A percentile compares a stretch with the other conserved stretches of the same genome.
phyloP scores from a whole-genome alignment of 2,797 vertebrate genomes.

The Eupleurogrammus muticus region DNA sequence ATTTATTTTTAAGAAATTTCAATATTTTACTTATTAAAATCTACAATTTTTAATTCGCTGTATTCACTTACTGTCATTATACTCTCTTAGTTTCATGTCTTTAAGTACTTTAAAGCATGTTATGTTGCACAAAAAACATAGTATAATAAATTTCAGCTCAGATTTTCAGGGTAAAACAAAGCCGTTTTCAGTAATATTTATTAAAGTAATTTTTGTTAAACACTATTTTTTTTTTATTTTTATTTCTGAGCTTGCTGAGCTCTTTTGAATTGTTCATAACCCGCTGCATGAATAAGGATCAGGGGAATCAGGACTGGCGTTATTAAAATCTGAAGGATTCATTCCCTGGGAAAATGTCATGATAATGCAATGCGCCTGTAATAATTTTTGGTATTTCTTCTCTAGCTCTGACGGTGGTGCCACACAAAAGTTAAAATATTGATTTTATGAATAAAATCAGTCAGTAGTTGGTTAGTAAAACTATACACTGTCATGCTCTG shows the following conservation, averaged over 20 bases:
- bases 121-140: too few species aligned
- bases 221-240: too few species aligned
- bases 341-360: not conserved
- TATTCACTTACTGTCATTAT: too few species aligned
- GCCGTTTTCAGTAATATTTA: not conserved
- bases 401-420: not conserved
- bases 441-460: not conserved
- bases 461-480: not conserved
- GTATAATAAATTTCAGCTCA: not conserved
- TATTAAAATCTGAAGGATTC: not conserved
- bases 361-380: too few species aligned
- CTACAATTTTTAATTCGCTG: too few species aligned
- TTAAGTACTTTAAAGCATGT: too few species aligned
- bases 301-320: not conserved
- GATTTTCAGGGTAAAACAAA: not conserved
- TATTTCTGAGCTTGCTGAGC: too few species aligned
- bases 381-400: not conserved
- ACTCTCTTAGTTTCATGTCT: too few species aligned
- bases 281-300: not conserved
- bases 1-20: too few species aligned
- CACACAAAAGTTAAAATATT: not conserved
- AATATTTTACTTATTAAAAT: too few species aligned
- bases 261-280: not conserved
- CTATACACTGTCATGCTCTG: not conserved
- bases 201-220: not conserved